These are phyloP conservation scores for Holothuria scabra DNA, from an alignment of 53 echinoderm and acorn worm genomes.

Conservation along the genomic window DNA sequence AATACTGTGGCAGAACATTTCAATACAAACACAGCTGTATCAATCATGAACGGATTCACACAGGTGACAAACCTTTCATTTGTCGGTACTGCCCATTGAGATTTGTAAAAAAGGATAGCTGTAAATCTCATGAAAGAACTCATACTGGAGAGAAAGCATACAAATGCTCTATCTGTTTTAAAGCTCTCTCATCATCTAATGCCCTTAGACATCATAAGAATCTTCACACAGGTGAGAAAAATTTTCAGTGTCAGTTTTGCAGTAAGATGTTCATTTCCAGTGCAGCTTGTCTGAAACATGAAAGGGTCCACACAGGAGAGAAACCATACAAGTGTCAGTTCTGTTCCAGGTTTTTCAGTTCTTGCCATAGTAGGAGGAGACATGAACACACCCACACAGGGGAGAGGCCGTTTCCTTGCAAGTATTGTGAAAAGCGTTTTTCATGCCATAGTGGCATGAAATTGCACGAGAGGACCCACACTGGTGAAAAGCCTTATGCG, in stretches of 20 bases:
- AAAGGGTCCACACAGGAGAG: background rate
- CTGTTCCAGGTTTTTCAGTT: background rate
- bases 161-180: constrained; percentile 36
- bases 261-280: background rate
- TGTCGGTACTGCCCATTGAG: constrained; percentile 51
- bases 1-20: constrained; percentile 56
- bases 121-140: constrained; percentile 18
- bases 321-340: background rate
- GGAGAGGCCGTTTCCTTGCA: constrained; percentile 11
- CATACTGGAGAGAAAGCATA: background rate
- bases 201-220: constrained; percentile 15
- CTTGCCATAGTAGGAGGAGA: background rate
- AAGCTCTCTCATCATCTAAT: background rate
- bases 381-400: constrained; percentile 13
- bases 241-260: constrained; percentile 23
- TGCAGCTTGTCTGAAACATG: background rate
- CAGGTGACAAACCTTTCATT: constrained; percentile 51
- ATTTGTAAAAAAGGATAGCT: constrained; percentile 3
- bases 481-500: constrained; percentile 23
- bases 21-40: constrained; percentile 15
- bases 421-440: constrained; percentile 18
- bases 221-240: constrained; percentile 28
- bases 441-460: background rate
- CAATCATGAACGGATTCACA: constrained; percentile 55
- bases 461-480: constrained; percentile 36